phyloP scores from a whole-genome alignment of 2,113 vertebrate genomes.

The Sinocyclocheilus maitianheensis region DNA sequence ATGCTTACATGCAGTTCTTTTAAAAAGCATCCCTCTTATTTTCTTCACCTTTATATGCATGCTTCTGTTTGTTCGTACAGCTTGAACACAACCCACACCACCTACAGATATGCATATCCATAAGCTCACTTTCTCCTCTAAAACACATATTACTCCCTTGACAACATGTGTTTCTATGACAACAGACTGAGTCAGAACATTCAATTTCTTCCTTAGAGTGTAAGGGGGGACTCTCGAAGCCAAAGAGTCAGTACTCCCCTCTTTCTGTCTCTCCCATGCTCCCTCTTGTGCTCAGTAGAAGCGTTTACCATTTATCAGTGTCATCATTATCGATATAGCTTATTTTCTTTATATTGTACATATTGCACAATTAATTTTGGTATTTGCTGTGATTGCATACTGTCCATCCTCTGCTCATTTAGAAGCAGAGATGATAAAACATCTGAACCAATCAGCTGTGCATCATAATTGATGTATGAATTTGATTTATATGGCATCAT shows the following conservation, averaged over 20 bases:
- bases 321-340: not conserved
- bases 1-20: too few relatives aligned
- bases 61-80: too few relatives aligned
- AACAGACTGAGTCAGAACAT: slow-evolving; percentile 46
- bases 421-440: too few relatives aligned
- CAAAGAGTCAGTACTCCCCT: not conserved
- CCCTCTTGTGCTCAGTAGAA: slow-evolving; percentile 47
- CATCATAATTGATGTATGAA: too few relatives aligned
- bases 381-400: not conserved
- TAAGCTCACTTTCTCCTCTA: too few relatives aligned
- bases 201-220: slow-evolving; percentile 40
- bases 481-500: too few relatives aligned
- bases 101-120: too few relatives aligned
- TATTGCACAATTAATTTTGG: not conserved
- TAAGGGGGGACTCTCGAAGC: not conserved
- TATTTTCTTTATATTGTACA: not conserved
- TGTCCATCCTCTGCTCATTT: not conserved
- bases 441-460: too few relatives aligned
- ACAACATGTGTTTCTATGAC: slow-evolving; percentile 50
- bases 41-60: too few relatives aligned
- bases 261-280: slow-evolving; percentile 33
- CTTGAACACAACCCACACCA: too few relatives aligned
- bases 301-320: not conserved
- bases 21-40: too few relatives aligned
- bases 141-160: not conserved